These are phyloP conservation scores for Fulmarus glacialis DNA, from an alignment of 2,113 vertebrate genomes.

Conservation along the genomic window DNA sequence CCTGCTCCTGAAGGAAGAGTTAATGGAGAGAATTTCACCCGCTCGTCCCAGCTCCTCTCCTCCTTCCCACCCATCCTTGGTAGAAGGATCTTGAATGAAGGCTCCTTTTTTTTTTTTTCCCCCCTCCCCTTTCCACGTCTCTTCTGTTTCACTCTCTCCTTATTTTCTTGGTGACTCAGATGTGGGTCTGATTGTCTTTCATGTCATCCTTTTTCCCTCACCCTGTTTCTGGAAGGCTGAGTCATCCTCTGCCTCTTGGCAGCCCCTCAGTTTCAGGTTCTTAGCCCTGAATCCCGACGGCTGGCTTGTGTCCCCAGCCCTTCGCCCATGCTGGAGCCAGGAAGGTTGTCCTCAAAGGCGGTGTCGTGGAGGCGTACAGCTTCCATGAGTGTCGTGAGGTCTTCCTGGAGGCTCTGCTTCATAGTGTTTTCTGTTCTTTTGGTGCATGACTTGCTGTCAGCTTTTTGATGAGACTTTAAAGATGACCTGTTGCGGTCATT, in stretches of 20 bases:
- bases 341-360: not conserved
- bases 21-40: not conserved
- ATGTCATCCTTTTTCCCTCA: not conserved
- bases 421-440: not conserved
- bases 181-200: not conserved
- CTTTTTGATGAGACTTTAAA: not conserved
- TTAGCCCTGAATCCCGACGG: not conserved
- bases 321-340: not conserved
- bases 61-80: not conserved
- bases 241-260: not conserved
- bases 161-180: not conserved
- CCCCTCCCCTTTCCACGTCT: accelerated
- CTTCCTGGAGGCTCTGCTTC: not conserved
- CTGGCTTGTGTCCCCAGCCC: not conserved
- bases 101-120: too few species aligned
- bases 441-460: not conserved
- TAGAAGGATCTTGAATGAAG: not conserved
- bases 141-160: not conserved
- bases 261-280: not conserved
- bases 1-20: not conserved
- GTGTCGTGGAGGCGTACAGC: accelerated
- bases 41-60: not conserved
- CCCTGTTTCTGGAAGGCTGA: not conserved
- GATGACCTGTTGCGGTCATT: not conserved
- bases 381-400: accelerated